Evolutionary conservation across 2,888 invertebrate genomes (phyloP), one percentile per base, ranked within the genome.

Genomic region (Acanthococcus lagerstroemiae): DNA sequence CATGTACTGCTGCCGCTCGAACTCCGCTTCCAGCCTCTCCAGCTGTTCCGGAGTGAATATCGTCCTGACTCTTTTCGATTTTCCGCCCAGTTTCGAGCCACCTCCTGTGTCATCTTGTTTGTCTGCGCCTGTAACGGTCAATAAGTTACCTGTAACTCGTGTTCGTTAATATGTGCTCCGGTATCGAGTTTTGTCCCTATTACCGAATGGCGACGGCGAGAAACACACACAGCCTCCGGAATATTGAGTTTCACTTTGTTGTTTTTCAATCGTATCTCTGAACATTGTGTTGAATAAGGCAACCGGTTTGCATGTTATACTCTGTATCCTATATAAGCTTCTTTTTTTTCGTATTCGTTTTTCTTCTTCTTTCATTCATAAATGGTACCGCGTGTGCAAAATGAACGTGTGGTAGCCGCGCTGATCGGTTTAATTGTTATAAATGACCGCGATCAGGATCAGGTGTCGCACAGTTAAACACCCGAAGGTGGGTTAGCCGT

Each of bases 31-130:
- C 65, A 96, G 79, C 71, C 93, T 80, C 76, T 96, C 95, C 71
- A 96, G 78, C 77, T 96, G 95, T 73, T 95, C 95, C 0, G 95
- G 94, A 0, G 95, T 95, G 79, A 96, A 96, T 72, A 96, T 96
- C 0, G 95, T 96, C 24, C 96, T 80, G 45, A 95, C 93, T 69
- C 95, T 79, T 79, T 95, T 95, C 73, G 75, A 74, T 66, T 75
- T 75, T 45, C 72, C 71, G 58, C 48, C 50, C 24, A 63, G 44
- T 54, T 63, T 63, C 19, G 63, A 52, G 52, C 44, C 50, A 17
- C 48, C 27, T n/a, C n/a, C n/a, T 4, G 50, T 15, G 2, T 63
- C 63, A 25, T 63, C 63, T 63, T 50, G 63, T 54, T 63, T 63
- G 27, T 63, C 63, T 54, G 63, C 52, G 15, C 63, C 63, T 63